Percentiles rank a stretch among this genome's conserved stretches.
phyloP scores from a whole-genome alignment of 2,888 invertebrate species.

The Trypoxylon attenuatum region DNA sequence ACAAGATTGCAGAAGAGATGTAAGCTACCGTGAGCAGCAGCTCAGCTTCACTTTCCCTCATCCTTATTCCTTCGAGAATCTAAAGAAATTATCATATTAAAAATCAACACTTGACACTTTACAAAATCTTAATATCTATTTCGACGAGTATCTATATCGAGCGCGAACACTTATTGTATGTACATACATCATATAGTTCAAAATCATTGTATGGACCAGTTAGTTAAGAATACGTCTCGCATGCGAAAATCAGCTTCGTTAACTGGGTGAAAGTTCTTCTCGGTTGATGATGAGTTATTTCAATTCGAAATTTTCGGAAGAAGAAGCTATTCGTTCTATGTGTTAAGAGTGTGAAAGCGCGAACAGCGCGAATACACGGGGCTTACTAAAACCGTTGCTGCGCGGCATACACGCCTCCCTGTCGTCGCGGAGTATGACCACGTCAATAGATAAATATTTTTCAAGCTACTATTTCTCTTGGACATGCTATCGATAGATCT shows the following conservation, averaged over 20 bases:
- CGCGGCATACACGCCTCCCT: background rate
- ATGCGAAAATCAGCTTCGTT: too few relatives aligned
- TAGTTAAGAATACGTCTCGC: too few relatives aligned
- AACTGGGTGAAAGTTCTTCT: too few relatives aligned
- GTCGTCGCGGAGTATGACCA: background rate
- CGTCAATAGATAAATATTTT: constrained; percentile 36
- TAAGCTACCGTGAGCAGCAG: constrained; percentile 58
- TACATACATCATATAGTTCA: too few relatives aligned
- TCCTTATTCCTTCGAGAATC: constrained; percentile 29
- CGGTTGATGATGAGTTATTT: too few relatives aligned
- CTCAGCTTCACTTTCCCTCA: constrained; percentile 61
- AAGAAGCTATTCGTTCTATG: too few relatives aligned
- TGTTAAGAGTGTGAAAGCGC: background rate
- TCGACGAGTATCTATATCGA: too few relatives aligned
- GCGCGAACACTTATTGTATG: background rate
- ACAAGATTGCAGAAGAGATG: constrained; percentile 51
- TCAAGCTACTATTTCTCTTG: constrained; percentile 15
- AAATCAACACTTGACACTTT: too few relatives aligned
- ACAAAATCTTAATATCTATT: too few relatives aligned
- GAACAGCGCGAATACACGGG: background rate
- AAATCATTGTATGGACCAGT: too few relatives aligned
- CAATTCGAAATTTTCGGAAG: too few relatives aligned
- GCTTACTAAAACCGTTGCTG: background rate
- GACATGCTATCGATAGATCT: constrained; percentile 27
- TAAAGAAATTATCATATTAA: too few relatives aligned